phyloP scores from a whole-genome alignment of 2,888 invertebrate species.

The Rotaria socialis region DNA sequence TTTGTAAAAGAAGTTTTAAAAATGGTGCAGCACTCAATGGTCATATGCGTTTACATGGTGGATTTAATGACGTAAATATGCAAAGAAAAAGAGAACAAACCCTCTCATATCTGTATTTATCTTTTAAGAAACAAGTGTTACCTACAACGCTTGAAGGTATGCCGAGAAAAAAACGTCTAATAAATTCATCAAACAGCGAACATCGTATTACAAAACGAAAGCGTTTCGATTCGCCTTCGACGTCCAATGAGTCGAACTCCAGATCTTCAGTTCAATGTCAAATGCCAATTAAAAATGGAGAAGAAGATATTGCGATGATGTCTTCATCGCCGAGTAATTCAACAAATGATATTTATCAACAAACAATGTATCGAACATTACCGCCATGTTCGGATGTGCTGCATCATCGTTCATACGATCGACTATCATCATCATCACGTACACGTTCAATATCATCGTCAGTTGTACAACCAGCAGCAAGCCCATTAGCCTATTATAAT shows the following conservation, averaged over 20 bases:
- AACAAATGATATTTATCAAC: background rate
- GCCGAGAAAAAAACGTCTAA: background rate
- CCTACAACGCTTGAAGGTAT: background rate
- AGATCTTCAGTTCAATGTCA: background rate
- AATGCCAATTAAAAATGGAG: slow-evolving; percentile 11
- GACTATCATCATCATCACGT: background rate
- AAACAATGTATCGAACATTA: background rate
- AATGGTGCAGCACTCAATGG: slow-evolving; percentile 95
- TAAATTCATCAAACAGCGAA: background rate
- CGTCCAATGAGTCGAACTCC: background rate
- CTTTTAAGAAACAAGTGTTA: background rate
- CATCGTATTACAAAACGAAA: background rate
- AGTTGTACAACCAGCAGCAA: background rate
- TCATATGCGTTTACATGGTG: slow-evolving; percentile 93
- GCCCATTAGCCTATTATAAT: background rate
- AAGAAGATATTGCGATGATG: background rate
- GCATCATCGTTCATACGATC: background rate
- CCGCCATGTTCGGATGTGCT: background rate
- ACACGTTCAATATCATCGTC: slow-evolving; percentile 33
- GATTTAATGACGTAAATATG: slow-evolving; percentile 72
- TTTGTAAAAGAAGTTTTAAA: slow-evolving; percentile 91
- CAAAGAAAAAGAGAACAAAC: too few relatives aligned
- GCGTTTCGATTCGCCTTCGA: background rate
- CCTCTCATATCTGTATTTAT: too few relatives aligned
- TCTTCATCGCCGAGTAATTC: background rate